These are phyloP conservation scores for Beroe forskalii DNA, from an alignment of 37 sponge, comb jelly and placozoan genomes.

Conservation along the genomic window DNA sequence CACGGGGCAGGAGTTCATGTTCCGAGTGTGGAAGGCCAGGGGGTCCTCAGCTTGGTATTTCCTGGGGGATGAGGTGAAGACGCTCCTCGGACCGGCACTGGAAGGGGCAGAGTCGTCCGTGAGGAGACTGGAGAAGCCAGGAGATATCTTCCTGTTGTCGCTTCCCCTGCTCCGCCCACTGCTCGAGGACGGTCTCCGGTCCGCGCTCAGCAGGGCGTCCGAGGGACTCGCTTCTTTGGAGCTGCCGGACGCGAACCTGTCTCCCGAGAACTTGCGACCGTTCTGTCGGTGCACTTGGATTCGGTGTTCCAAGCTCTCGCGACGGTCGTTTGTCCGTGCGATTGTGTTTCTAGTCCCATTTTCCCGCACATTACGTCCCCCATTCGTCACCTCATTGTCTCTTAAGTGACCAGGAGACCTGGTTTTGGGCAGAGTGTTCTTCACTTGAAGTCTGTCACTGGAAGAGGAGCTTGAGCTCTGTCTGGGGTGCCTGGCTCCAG, in stretches of 20 bases:
- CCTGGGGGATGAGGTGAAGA: not conserved
- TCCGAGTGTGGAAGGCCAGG: not conserved
- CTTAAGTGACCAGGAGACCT: not conserved
- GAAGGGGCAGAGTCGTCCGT: not conserved
- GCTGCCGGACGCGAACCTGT: not conserved
- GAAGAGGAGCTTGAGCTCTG: not conserved
- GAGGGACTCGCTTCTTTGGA: not conserved
- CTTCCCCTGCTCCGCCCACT: not conserved
- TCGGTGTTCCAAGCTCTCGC: not conserved
- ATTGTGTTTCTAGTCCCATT: not conserved
- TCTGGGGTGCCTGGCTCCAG: not conserved
- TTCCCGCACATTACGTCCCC: not conserved
- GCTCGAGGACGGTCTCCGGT: not conserved
- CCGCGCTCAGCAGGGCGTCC: not conserved
- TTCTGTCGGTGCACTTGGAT: not conserved
- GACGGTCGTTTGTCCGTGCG: not conserved
- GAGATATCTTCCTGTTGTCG: not conserved
- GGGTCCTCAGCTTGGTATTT: not conserved
- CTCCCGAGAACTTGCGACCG: not conserved
- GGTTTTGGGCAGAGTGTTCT: not conserved
- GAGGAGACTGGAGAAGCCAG: not conserved
- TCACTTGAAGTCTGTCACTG: not conserved
- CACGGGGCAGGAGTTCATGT: not conserved
- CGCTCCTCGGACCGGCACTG: not conserved
- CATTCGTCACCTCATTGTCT: no score